Evolutionary conservation across 2,113 vertebrate genomes (phyloP), one percentile per base, ranked within the genome.

Genomic region (Campylomormyrus numenius): DNA sequence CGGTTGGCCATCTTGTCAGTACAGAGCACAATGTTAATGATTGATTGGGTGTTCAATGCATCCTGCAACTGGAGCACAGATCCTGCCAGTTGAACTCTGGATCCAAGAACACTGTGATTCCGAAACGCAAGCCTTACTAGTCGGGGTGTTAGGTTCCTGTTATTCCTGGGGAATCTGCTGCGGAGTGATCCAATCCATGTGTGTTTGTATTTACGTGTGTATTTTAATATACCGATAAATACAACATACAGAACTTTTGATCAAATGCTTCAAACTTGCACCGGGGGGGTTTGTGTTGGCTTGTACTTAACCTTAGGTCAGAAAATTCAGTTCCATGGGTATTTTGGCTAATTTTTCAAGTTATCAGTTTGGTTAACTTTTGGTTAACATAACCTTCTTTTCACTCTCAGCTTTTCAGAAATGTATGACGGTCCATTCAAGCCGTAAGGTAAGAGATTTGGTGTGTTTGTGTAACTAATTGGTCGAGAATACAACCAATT

Each of bases 381-480:
- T 53, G n/a, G 85, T 13, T 24, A 89, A 89, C 39, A 85, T 13
- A 13, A 1, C 10, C 21, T 91, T 86, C 62, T 52, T 93, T 91
- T 93, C 31, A 93, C 88, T 94, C 93, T 90, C 93, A 95, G 95
- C 90, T 94, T 45, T 92, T 94, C 95, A 94, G 94, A 92, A 94
- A 95, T 84, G 89, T 94, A 89, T 94, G 93, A 89, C 94, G 93
- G 90, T 90, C 70, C n/a, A 88, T 11, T 24, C 80, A 27, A 46
- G 24, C 88, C 56, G 5, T 45, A 85, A 93, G 94, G 95, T 95
- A 91, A 91, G 94, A 56, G 31, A 42, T 39, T 9, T 49, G 66
- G 13, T 39, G 70, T 39, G 70, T 5, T 31, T 77, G 74, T 80
- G 74, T 80, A 2, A 19, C 5, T 39, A 70, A 70, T 31, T 3